Evolutionary conservation across 2,113 vertebrate genomes (phyloP).

Genomic region (Capra hircus): DNA sequence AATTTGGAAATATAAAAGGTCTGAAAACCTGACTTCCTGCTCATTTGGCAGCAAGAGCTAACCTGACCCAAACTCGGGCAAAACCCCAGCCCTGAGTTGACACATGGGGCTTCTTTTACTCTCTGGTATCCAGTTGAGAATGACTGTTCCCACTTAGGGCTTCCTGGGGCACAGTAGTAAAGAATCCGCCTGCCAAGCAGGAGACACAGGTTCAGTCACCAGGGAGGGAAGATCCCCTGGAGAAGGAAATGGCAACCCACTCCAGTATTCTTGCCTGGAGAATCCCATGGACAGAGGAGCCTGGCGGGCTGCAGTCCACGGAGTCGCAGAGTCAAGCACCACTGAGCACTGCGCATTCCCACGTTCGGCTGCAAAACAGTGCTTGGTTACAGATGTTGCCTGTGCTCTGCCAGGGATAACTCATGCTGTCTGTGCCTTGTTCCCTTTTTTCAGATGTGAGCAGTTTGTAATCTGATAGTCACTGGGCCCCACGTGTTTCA

Average conservation of each 20-base stretch:
- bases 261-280: not conserved
- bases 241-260: not conserved
- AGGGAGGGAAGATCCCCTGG: not conserved
- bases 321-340: not conserved
- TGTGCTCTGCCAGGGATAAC: not conserved
- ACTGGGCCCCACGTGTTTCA: not conserved
- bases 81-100: not conserved
- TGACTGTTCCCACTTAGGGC: not conserved
- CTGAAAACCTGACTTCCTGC: not conserved
- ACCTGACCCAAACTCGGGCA: not conserved
- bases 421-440: not conserved
- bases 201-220: not conserved
- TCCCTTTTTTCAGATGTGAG: not conserved
- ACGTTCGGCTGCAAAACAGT: not conserved
- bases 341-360: not conserved
- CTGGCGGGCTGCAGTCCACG: accelerated
- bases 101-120: not conserved
- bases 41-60: not conserved
- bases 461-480: not conserved
- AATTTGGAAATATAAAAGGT: not conserved
- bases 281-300: not conserved
- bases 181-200: not conserved
- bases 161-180: not conserved
- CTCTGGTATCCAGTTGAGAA: not conserved
- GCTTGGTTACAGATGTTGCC: not conserved